These are phyloP conservation scores for Aeoliscus strigatus DNA, from an alignment of 2,797 vertebrate genomes.

Conservation along the genomic window DNA sequence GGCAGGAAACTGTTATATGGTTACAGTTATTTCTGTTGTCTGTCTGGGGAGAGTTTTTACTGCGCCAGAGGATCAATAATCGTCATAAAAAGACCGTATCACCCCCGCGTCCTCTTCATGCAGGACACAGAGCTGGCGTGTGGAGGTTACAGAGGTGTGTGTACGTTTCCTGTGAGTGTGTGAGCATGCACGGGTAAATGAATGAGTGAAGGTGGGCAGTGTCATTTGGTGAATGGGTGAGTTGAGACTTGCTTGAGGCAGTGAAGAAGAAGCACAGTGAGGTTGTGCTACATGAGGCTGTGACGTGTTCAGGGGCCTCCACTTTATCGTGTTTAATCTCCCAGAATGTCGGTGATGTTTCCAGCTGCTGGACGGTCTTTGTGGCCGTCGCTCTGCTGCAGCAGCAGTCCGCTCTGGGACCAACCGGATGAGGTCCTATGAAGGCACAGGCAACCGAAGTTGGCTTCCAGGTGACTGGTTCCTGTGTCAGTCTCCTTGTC, in stretches of 20 bases:
- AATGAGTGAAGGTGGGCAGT: too few relatives aligned
- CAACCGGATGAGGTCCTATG: slow-evolving; percentile 63
- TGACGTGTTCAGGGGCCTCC: background rate
- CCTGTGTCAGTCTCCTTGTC: slow-evolving; percentile 65
- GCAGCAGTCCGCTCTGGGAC: slow-evolving; percentile 65
- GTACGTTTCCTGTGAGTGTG: too few relatives aligned
- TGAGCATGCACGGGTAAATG: background rate
- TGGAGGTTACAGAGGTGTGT: slow-evolving; percentile 41
- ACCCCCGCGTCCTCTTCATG: slow-evolving; percentile 84
- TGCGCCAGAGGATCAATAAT: slow-evolving; percentile 91
- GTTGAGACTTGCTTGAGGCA: too few relatives aligned
- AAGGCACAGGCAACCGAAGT: slow-evolving; percentile 64
- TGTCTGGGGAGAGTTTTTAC: slow-evolving; percentile 95
- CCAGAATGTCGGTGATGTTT: too few relatives aligned
- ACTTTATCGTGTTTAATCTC: slow-evolving; percentile 1
- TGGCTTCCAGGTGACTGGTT: slow-evolving; percentile 70
- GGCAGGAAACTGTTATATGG: slow-evolving; percentile 90
- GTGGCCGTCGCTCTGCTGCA: slow-evolving; percentile 53
- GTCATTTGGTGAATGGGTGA: background rate
- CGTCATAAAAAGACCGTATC: slow-evolving; percentile 90
- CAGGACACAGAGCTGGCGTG: slow-evolving; percentile 62
- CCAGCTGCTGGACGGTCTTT: too few relatives aligned
- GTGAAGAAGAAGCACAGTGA: too few relatives aligned
- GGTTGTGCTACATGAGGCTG: background rate
- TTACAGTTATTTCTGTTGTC: slow-evolving; percentile 99